phyloP scores from a whole-genome alignment of 2,113 vertebrate species.

The Pyrgilauda ruficollis region DNA sequence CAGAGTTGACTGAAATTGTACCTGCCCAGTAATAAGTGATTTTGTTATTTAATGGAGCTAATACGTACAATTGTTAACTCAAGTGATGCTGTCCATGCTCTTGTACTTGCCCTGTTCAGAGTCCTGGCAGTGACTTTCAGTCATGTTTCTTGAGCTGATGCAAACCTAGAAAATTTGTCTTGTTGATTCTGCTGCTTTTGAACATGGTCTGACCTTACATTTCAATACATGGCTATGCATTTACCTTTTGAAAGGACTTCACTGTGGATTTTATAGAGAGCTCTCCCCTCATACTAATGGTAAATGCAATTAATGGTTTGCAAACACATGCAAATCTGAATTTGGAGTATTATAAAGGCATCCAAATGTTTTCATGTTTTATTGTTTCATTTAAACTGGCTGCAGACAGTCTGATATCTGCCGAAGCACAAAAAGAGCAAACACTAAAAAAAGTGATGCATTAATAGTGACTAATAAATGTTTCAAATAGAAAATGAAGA shows the following conservation, averaged over 20 bases:
- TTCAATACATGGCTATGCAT: not conserved
- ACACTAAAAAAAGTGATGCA: not conserved
- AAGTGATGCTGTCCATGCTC: not conserved
- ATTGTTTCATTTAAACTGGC: not conserved
- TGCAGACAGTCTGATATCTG: not conserved
- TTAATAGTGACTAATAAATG: conserved; percentile 11
- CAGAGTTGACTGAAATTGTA: not conserved
- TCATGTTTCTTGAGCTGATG: not conserved
- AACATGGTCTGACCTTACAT: not conserved
- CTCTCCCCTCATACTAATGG: not conserved
- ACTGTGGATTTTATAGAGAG: not conserved
- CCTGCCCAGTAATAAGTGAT: not conserved
- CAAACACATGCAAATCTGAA: not conserved
- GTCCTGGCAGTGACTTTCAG: not conserved
- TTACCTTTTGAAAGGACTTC: not conserved
- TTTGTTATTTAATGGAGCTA: not conserved
- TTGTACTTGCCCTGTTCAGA: not conserved
- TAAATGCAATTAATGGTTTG: not conserved
- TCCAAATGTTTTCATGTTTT: not conserved
- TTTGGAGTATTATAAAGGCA: not conserved
- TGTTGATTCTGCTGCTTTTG: not conserved
- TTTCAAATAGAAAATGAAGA: conserved; percentile 24
- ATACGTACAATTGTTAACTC: not conserved
- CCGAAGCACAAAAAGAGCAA: not conserved
- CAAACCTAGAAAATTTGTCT: not conserved